Evolutionary conservation across 1,140 invertebrate genomes (phyloP), one percentile per base, ranked within the genome.

Genomic region (Myzus persicae): DNA sequence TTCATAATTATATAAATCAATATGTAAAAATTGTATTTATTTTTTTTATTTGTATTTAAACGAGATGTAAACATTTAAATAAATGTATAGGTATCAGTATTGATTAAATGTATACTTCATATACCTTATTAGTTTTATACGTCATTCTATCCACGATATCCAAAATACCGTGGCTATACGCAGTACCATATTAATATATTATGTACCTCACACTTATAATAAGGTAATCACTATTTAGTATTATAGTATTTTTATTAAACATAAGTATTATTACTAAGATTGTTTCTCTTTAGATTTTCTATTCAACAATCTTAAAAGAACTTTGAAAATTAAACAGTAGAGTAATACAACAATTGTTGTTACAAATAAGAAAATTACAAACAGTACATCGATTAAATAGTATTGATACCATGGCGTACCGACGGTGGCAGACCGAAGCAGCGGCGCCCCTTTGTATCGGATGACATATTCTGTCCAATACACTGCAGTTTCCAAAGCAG

Each of bases 381-480:
- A 95, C 81, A 96, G 95, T 11, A 97, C 95, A 95, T 97, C 97
- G 24, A 97, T 94, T 85, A 96, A 94, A 67, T 96, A 95, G 94
- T 96, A 96, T 94, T 97, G 96, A 94, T 96, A 97, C 94, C 96
- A 95, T 11, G 96, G 95, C 51, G 94, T 92, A n/a, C 94, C 46
- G 6, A 94, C 92, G 26, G 94, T 93, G 0, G 95, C 94, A 93
- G 95, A 95, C 90, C 95, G 94, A 90, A 96, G 95, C 91, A 95
- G 95, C 0, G 94, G 92, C 11, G 95, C 95, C n/a, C 95, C 95
- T 93, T 95, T 95, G 94, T 96, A 95, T 54, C 95, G 94, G 14
- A 96, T 93, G 4, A 95, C 95, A 94, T 97, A 97, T 94, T 97
- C 96, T 0, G 96, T 95, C 96, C 96, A 97, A 95, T 96, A 97